Evolutionary conservation across 2,113 vertebrate species (phyloP).

Genomic region (Crotalus tigris): DNA sequence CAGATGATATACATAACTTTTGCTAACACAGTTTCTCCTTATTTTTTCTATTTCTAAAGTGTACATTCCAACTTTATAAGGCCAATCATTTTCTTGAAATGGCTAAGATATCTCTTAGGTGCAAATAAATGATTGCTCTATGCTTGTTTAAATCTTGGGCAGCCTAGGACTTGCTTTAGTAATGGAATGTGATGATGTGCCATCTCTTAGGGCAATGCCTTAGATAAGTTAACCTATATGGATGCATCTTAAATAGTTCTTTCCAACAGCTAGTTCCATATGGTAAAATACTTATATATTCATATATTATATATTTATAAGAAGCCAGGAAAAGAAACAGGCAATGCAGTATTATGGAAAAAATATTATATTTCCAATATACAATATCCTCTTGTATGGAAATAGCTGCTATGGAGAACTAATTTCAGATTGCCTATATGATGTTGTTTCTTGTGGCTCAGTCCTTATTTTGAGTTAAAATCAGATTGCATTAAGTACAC

Average conservation of each 20-base stretch:
- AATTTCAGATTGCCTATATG: neutral
- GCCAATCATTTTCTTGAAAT: neutral
- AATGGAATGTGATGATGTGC: neutral
- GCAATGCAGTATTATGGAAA: neutral
- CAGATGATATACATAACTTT: neutral
- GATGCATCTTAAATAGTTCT: neutral
- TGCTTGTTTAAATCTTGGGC: neutral
- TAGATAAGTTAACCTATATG: neutral
- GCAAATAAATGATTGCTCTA: neutral
- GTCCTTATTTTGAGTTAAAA: neutral
- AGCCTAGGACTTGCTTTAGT: neutral
- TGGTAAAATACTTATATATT: neutral
- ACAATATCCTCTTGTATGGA: neutral
- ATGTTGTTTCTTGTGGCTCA: neutral
- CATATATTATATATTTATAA: neutral
- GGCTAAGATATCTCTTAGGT: neutral
- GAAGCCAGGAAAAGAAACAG: neutral
- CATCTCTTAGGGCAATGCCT: neutral
- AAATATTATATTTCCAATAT: neutral
- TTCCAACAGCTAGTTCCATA: neutral
- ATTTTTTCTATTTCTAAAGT: neutral
- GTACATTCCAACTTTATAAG: neutral
- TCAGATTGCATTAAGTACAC: neutral
- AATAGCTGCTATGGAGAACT: neutral
- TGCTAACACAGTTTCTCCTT: neutral